Percentiles rank a stretch among this genome's conserved stretches.
Conservation (phyloP, 2,113 vertebrate genomes). For the Taurulus bubalis region DNA sequence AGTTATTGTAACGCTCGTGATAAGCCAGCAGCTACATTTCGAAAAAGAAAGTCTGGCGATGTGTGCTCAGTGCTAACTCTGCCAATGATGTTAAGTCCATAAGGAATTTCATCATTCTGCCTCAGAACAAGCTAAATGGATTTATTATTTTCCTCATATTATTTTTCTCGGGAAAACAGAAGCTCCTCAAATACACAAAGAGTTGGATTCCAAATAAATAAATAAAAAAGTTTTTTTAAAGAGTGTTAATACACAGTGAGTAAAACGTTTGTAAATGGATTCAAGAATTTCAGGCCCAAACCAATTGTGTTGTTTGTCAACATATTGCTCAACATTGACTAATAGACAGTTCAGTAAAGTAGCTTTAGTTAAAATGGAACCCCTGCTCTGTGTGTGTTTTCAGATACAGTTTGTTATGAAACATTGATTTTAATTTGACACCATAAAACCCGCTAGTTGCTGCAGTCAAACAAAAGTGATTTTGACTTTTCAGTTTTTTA, state of each 20-base stretch:
- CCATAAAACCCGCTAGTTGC: background rate
- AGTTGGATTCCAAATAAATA: background rate
- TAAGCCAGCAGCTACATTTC: constrained; percentile 41
- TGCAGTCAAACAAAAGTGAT: background rate
- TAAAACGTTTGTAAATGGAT: background rate
- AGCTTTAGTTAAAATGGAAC: background rate
- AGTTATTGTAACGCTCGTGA: constrained; percentile 49
- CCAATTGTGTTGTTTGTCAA: background rate
- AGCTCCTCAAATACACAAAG: constrained; percentile 14
- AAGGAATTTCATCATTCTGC: constrained; percentile 52
- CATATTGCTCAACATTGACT: background rate
- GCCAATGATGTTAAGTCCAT: constrained; percentile 59
- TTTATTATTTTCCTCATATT: constrained; percentile 29
- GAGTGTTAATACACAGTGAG: background rate
- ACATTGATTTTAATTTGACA: background rate
- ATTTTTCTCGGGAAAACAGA: constrained; percentile 5
- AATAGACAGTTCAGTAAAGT: background rate
- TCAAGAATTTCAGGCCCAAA: background rate
- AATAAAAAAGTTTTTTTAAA: background rate
- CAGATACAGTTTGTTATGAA: background rate
- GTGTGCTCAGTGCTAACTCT: constrained; percentile 36
- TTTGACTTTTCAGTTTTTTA: background rate
- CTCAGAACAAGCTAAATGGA: constrained; percentile 27
- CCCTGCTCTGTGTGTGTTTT: background rate
- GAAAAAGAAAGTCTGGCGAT: constrained; percentile 37